Conservation (phyloP, 2,113 vertebrate genomes). For the Pelobates fuscus region DNA sequence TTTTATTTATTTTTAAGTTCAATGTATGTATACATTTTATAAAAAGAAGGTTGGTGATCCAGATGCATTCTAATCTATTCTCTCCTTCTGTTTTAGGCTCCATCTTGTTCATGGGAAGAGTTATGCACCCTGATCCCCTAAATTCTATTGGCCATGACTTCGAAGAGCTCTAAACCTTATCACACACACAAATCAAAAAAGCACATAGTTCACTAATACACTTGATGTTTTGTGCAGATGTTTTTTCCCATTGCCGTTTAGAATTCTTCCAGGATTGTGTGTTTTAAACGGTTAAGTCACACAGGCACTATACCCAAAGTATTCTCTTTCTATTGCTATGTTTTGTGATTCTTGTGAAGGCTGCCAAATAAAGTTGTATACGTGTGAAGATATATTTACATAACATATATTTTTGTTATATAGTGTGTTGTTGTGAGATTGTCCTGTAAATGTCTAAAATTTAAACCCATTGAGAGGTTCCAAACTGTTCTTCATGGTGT, state of each 20-base stretch:
- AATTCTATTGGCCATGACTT: conserved; percentile 84
- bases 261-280: conserved; percentile 54
- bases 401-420: background rate
- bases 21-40: no score
- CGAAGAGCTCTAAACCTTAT: conserved; percentile 79
- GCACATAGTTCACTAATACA: conserved; percentile 71
- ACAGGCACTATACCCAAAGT: conserved; percentile 65
- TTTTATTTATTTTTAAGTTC: no score
- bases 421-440: background rate
- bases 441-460: background rate
- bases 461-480: background rate
- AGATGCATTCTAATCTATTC: no score
- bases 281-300: conserved; percentile 52
- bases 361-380: conserved; percentile 74
- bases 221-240: conserved; percentile 66
- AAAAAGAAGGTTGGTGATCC: no score
- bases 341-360: conserved; percentile 64
- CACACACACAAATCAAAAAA: conserved; percentile 54
- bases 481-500: background rate
- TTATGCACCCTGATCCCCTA: conserved; percentile 93
- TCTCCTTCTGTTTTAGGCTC: conserved; percentile 75
- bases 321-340: conserved; percentile 61
- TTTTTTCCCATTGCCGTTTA: conserved; percentile 61
- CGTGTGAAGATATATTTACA: conserved; percentile 55
- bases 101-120: conserved; percentile 93